Conservation (phyloP, 1,140 invertebrate species). For the Neodiprion lecontei region DNA sequence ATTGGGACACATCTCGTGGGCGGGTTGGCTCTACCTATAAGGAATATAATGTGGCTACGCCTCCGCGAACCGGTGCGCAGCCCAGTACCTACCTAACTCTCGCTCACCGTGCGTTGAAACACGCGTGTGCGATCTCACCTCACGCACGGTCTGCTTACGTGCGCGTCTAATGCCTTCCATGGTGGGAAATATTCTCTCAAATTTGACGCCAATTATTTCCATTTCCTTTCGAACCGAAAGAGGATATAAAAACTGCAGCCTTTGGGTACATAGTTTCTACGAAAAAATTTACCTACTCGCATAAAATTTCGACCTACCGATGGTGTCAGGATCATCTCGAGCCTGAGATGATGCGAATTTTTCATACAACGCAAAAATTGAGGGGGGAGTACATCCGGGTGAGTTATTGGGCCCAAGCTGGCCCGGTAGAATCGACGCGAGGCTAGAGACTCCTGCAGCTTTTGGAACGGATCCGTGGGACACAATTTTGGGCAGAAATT, state of each 20-base stretch:
- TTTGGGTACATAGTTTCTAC: too few species aligned
- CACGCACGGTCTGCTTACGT: constrained; percentile 5
- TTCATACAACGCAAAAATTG: too few species aligned
- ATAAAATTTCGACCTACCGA: too few species aligned
- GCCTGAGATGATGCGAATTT: too few species aligned
- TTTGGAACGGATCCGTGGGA: constrained; percentile 19
- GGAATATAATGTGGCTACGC: constrained; percentile 57
- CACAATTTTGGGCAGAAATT: constrained; percentile 32
- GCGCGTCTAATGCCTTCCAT: too few species aligned
- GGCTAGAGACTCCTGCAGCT: not conserved
- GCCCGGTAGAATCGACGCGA: not conserved
- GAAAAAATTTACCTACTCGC: too few species aligned
- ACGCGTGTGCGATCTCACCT: constrained; percentile 10
- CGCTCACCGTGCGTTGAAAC: not conserved
- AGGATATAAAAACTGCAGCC: too few species aligned
- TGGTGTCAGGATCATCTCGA: too few species aligned
- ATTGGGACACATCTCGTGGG: constrained; percentile 55
- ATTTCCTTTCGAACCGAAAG: too few species aligned
- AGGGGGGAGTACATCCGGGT: not conserved
- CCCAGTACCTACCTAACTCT: not conserved
- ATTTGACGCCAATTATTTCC: too few species aligned
- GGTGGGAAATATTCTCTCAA: too few species aligned
- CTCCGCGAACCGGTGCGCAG: constrained; percentile 38
- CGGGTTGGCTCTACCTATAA: constrained; percentile 54
- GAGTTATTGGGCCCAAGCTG: not conserved